These are phyloP conservation scores for Prionailurus bengalensis DNA, from an alignment of 2,113 vertebrate genomes.

Conservation along the genomic window DNA sequence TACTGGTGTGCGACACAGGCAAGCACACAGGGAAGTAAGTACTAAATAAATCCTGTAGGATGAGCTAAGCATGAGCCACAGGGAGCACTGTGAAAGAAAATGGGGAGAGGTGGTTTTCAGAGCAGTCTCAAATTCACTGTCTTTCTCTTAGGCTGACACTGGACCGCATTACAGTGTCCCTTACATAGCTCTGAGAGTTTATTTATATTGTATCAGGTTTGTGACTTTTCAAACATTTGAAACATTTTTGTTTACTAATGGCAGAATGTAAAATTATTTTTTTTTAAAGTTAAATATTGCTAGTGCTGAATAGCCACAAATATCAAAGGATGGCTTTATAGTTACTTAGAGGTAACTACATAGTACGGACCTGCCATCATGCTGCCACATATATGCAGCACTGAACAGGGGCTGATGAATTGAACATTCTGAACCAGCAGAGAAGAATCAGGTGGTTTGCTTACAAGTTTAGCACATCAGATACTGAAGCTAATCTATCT, in stretches of 20 bases:
- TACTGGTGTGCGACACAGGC: not conserved
- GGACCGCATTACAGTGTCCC: not conserved
- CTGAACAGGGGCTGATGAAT: not conserved
- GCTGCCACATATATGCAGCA: not conserved
- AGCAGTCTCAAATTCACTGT: no score
- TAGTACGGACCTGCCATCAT: not conserved
- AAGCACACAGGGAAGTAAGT: not conserved
- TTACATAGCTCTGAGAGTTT: not conserved
- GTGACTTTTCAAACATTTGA: not conserved
- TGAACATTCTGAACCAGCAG: not conserved
- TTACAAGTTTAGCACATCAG: not conserved
- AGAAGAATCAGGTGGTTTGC: not conserved
- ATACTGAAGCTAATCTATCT: not conserved
- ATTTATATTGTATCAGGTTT: not conserved
- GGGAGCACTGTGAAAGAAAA: not conserved
- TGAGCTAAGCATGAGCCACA: not conserved
- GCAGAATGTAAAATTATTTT: not conserved
- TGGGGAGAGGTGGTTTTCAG: not conserved
- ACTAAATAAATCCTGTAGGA: not conserved
- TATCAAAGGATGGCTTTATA: constrained; percentile 37
- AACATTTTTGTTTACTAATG: not conserved
- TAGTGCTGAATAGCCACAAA: constrained; percentile 42
- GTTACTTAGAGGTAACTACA: constrained; percentile 51
- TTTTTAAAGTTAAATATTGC: constrained; percentile 61
- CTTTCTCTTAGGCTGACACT: not conserved